Conservation (phyloP, 1,140 invertebrate species). For the Chionoecetes opilio region DNA sequence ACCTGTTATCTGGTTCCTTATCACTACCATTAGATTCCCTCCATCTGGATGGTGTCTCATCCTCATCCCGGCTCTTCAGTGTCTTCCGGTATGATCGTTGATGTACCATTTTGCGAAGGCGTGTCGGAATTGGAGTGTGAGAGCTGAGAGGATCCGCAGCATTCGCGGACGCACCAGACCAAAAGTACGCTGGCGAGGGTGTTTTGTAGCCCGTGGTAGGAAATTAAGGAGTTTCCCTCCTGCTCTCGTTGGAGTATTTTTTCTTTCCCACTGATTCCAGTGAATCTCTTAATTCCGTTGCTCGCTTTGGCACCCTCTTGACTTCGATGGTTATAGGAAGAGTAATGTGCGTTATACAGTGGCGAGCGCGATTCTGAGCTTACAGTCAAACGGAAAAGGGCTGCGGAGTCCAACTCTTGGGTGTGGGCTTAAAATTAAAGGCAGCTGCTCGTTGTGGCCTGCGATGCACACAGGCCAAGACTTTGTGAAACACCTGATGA, state of each 20-base stretch:
- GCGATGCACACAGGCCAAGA: background rate
- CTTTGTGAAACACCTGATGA: background rate
- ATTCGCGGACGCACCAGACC: background rate
- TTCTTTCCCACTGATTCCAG: background rate
- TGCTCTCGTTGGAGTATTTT: background rate
- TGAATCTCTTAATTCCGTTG: background rate
- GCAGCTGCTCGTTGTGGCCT: background rate
- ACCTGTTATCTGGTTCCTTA: background rate
- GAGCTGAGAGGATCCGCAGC: background rate
- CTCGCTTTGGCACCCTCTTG: background rate
- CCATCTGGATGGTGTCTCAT: background rate
- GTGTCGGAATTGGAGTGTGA: background rate
- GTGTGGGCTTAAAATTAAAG: background rate
- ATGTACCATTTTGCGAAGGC: background rate
- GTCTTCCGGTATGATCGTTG: background rate
- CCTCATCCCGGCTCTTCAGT: no score
- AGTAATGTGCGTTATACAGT: no score
- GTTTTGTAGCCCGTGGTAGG: background rate
- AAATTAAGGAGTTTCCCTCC: background rate
- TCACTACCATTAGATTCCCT: background rate
- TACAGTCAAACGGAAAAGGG: background rate
- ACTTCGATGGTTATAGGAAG: no score
- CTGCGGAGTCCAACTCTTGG: background rate
- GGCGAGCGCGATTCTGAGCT: background rate
- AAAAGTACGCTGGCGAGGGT: background rate